Conservation (phyloP, 1,140 invertebrate species). For the Babylonia areolata region DNA sequence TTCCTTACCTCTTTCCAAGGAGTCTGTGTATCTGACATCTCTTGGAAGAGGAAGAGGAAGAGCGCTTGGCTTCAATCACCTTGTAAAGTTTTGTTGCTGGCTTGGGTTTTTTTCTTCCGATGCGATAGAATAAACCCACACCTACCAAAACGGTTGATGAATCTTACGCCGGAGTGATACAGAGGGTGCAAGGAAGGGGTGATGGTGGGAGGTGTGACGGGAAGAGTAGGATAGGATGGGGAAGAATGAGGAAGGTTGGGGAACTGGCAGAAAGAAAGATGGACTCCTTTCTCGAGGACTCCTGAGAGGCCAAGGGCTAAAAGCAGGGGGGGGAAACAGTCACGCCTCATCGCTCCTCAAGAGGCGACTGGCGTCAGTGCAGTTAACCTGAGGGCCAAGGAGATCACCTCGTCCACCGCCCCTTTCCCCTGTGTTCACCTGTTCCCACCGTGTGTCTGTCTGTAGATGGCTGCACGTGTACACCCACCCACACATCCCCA, state of each 20-base stretch:
- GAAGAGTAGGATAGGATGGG: neutral
- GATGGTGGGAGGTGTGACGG: too few relatives aligned
- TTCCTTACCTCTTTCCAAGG: too few relatives aligned
- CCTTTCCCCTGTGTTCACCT: neutral
- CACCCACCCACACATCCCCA: neutral
- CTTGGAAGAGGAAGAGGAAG: too few relatives aligned
- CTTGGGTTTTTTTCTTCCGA: too few relatives aligned
- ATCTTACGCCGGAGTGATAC: too few relatives aligned
- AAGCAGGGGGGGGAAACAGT: neutral
- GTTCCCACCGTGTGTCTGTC: neutral
- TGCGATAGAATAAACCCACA: too few relatives aligned
- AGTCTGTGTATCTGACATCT: too few relatives aligned
- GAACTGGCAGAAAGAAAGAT: neutral
- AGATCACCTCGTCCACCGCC: neutral
- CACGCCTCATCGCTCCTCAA: slow-evolving; percentile 18
- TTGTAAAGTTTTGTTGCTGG: too few relatives aligned
- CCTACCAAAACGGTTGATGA: too few relatives aligned
- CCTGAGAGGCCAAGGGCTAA: neutral
- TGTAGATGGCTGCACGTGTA: neutral
- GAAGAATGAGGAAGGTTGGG: neutral
- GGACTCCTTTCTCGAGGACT: too few relatives aligned
- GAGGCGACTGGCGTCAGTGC: slow-evolving; percentile 14
- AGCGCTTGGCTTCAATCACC: too few relatives aligned
- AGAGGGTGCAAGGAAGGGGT: too few relatives aligned
- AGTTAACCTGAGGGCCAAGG: neutral